Conservation (phyloP, 1,140 invertebrate genomes). For the Cotesia vestalis region DNA sequence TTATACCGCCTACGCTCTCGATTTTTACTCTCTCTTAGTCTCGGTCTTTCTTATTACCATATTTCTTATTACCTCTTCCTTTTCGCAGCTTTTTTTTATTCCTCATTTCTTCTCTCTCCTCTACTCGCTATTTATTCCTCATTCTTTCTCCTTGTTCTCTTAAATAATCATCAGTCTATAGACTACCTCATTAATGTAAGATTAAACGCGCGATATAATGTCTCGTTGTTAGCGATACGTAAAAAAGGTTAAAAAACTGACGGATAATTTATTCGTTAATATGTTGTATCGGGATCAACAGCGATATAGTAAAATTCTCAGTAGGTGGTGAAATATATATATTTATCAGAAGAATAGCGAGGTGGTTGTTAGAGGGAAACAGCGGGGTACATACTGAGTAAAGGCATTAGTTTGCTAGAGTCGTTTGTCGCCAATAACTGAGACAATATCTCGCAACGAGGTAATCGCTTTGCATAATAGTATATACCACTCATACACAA, state of each 20-base stretch:
- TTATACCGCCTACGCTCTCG: not conserved
- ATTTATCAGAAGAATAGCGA: not conserved
- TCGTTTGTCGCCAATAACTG: constrained; percentile 30
- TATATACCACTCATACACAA: constrained; percentile 2
- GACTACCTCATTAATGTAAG: not conserved
- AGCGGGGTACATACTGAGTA: constrained; percentile 9
- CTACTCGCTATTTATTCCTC: too few species aligned
- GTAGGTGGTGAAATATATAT: too few species aligned
- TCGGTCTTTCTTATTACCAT: not conserved
- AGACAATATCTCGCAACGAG: constrained; percentile 57
- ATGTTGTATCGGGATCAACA: not conserved
- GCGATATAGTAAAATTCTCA: too few species aligned
- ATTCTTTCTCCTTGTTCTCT: not conserved
- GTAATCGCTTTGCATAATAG: constrained; percentile 52
- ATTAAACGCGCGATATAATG: too few species aligned
- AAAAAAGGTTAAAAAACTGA: too few species aligned
- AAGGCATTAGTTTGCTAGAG: constrained; percentile 14
- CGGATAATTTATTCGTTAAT: constrained; percentile 5
- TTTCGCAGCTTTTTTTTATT: too few species aligned
- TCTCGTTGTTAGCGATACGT: too few species aligned
- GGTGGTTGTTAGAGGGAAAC: not conserved
- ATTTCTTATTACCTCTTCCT: not conserved
- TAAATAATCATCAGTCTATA: not conserved
- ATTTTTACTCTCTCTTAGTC: not conserved
- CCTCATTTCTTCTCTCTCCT: too few species aligned